Evolutionary conservation across 2,113 vertebrate species (phyloP).

Genomic region (Oxygymnocypris stewartii): DNA sequence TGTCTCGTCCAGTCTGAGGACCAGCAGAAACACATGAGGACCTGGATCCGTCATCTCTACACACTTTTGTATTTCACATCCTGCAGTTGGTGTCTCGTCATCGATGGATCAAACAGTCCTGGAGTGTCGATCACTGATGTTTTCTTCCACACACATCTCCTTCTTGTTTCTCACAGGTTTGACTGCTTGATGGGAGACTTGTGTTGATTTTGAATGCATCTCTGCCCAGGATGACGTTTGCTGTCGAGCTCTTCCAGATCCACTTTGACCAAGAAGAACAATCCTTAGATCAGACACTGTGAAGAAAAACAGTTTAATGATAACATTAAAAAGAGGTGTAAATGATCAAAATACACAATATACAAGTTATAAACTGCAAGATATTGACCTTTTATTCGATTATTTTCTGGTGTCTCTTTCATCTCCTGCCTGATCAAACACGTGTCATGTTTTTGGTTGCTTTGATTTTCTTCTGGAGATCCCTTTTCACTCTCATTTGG

Average conservation of each 20-base stretch:
- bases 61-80: too few species aligned
- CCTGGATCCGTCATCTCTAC: constrained; percentile 45
- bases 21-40: too few species aligned
- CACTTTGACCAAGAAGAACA: constrained; percentile 25
- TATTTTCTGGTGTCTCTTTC: neutral
- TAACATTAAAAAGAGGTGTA: neutral
- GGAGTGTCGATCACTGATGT: constrained; percentile 61
- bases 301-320: neutral
- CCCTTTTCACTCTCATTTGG: neutral
- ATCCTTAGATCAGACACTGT: constrained; percentile 4
- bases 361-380: neutral
- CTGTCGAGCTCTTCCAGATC: constrained; percentile 17
- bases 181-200: neutral
- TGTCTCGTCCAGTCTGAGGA: too few species aligned
- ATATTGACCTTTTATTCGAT: neutral
- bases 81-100: too few species aligned
- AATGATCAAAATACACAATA: too few species aligned
- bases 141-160: neutral
- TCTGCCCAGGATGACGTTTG: constrained; percentile 61
- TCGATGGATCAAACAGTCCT: constrained; percentile 36
- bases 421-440: neutral
- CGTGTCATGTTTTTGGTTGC: neutral
- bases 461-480: neutral
- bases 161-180: constrained; percentile 5
- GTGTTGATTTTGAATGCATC: constrained; percentile 14